Conservation (phyloP, 2,888 invertebrate genomes). For the Chloroclystis v-ata region DNA sequence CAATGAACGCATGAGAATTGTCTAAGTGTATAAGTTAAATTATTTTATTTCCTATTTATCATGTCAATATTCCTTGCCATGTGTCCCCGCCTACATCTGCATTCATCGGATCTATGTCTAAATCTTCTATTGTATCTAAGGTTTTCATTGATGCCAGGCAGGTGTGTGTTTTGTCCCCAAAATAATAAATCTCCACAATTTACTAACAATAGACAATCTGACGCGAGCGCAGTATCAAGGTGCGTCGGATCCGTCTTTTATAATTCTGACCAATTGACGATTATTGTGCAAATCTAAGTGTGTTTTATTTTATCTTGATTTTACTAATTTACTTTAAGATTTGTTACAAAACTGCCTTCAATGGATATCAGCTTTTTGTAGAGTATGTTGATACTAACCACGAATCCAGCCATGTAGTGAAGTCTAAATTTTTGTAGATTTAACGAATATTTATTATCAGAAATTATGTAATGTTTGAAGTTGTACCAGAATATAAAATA, state of each 20-base stretch:
- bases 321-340: not conserved
- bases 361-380: too few relatives aligned
- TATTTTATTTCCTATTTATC: not conserved
- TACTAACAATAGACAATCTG: constrained; percentile 42
- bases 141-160: constrained; percentile 29
- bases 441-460: too few relatives aligned
- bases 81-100: constrained; percentile 10
- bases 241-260: constrained; percentile 30
- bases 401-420: too few relatives aligned
- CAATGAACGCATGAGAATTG: too few relatives aligned
- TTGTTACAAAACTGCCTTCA: too few relatives aligned
- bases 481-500: constrained; percentile 10
- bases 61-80: constrained; percentile 1
- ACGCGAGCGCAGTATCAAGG: constrained; percentile 43
- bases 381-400: too few relatives aligned
- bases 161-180: constrained; percentile 38
- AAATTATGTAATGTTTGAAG: not conserved
- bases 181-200: constrained; percentile 47
- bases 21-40: not conserved
- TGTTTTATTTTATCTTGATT: not conserved
- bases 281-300: constrained; percentile 41
- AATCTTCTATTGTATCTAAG: constrained; percentile 8
- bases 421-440: too few relatives aligned
- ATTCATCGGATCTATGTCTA: constrained; percentile 14
- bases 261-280: constrained; percentile 33